Conservation (phyloP, 2,888 invertebrate species). For the Aromia moschata region DNA sequence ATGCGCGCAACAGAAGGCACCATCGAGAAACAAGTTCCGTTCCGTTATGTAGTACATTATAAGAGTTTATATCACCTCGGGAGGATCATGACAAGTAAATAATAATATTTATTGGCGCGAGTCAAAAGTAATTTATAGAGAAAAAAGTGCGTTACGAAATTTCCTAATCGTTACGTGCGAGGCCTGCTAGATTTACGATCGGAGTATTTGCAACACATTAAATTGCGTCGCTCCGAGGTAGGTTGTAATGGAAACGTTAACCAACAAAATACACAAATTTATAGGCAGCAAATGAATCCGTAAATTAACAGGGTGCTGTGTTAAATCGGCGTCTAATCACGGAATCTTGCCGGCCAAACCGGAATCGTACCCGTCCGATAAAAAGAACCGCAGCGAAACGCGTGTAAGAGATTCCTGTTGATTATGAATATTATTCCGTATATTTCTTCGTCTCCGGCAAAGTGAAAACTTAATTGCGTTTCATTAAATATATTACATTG, state of each 20-base stretch:
- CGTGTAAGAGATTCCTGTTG: constrained; percentile 39
- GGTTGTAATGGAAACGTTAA: constrained; percentile 46
- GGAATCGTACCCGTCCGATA: constrained; percentile 29
- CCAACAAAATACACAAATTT: constrained; percentile 41
- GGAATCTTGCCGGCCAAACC: constrained; percentile 32
- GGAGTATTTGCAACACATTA: constrained; percentile 44
- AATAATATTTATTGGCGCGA: constrained; percentile 39
- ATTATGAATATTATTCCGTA: constrained; percentile 41
- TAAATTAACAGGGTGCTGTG: constrained; percentile 26
- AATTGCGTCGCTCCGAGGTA: constrained; percentile 44
- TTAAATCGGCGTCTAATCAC: constrained; percentile 27
- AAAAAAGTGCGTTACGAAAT: constrained; percentile 37
- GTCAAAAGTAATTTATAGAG: constrained; percentile 40
- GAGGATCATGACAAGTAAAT: constrained; percentile 36
- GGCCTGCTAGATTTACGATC: constrained; percentile 40
- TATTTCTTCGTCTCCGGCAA: constrained; percentile 38
- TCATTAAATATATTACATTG: constrained; percentile 39
- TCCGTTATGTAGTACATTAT: constrained; percentile 33
- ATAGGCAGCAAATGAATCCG: constrained; percentile 31
- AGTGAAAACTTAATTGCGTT: constrained; percentile 41
- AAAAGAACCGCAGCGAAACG: constrained; percentile 34
- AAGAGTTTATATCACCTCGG: constrained; percentile 32
- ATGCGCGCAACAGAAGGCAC: background rate
- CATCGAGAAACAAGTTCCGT: constrained; percentile 2
- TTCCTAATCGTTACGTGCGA: constrained; percentile 36